Percentiles rank a stretch among this genome's conserved stretches.
Conservation (phyloP, 2,888 invertebrate species). For the Hermaeophaga mercurialis region DNA sequence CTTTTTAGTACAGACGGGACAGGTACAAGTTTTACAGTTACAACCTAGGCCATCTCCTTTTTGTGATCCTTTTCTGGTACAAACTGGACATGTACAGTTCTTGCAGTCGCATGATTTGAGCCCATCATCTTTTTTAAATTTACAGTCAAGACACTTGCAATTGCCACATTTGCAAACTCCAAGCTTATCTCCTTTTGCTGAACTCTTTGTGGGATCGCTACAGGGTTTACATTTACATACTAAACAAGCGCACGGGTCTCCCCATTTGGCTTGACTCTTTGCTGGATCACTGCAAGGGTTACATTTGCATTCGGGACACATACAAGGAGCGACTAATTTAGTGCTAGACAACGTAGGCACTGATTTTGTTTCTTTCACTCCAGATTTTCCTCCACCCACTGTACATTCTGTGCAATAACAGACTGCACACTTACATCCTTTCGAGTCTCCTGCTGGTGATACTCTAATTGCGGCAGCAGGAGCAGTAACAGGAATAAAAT, state of each 20-base stretch:
- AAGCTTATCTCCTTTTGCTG: not conserved
- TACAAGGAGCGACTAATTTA: not conserved
- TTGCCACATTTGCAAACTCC: slow-evolving; percentile 3
- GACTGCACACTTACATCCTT: not conserved
- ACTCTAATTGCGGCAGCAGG: too few relatives aligned
- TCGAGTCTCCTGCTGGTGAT: too few relatives aligned
- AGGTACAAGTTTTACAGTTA: too few relatives aligned
- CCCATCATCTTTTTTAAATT: not conserved
- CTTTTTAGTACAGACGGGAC: too few relatives aligned
- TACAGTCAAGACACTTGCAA: not conserved
- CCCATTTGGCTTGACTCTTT: not conserved
- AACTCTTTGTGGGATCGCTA: not conserved
- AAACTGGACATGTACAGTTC: too few relatives aligned
- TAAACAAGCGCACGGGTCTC: not conserved
- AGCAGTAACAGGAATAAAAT: too few relatives aligned
- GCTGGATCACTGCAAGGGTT: slow-evolving; percentile 5
- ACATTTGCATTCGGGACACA: not conserved
- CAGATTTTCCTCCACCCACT: not conserved
- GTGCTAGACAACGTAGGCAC: too few relatives aligned
- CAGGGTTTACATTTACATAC: slow-evolving; percentile 3
- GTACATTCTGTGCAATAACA: not conserved
- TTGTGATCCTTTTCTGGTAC: too few relatives aligned
- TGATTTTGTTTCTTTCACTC: too few relatives aligned
- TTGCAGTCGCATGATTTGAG: not conserved
- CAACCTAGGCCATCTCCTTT: too few relatives aligned